A percentile compares a stretch with the other conserved stretches of the same genome.
phyloP scores from a whole-genome alignment of 2,797 vertebrate species.

The Scolopax bukidnonensis region DNA sequence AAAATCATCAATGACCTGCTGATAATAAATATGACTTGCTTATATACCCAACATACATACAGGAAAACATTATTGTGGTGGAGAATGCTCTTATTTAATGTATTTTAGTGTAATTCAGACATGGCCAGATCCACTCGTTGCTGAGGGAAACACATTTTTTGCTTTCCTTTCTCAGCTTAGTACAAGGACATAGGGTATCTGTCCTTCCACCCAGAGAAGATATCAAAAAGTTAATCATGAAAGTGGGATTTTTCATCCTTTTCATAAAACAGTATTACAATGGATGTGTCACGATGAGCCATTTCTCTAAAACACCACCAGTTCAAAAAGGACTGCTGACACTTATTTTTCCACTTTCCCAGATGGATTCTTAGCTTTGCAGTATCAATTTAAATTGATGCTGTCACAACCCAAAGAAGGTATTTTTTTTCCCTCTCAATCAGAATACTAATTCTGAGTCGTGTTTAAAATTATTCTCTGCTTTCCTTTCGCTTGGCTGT shows the following conservation, averaged over 20 bases:
- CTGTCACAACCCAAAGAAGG: not conserved
- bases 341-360: not conserved
- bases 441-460: not conserved
- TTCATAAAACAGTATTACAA: not conserved
- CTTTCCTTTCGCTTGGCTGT: slow-evolving; percentile 1
- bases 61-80: not conserved
- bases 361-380: not conserved
- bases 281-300: not conserved
- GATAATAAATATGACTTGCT: slow-evolving; percentile 1
- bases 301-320: not conserved
- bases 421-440: not conserved
- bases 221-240: not conserved
- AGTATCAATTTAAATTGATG: not conserved
- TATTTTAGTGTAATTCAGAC: not conserved
- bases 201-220: not conserved
- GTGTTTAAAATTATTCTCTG: not conserved
- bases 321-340: not conserved
- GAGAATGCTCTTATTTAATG: not conserved
- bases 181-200: not conserved
- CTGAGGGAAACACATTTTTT: not conserved
- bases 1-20: slow-evolving; percentile 43
- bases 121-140: not conserved
- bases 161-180: not conserved
- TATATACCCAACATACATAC: not conserved
- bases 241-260: not conserved